Conservation (phyloP, 2,113 vertebrate species). For the Litocranius walleri region DNA sequence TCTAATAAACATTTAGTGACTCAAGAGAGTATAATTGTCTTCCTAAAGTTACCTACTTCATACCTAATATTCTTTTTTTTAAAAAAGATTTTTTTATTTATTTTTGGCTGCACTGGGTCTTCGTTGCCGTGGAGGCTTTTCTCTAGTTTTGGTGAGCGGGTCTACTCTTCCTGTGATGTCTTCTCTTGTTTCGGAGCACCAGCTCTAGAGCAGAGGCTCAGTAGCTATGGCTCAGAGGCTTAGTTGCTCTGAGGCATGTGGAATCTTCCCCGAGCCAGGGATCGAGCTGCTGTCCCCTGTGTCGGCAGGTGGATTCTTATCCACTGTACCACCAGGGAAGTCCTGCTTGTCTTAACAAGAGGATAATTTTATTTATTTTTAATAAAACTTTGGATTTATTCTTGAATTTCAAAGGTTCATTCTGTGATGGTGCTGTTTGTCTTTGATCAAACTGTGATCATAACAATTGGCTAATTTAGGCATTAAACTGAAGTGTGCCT, state of each 20-base stretch:
- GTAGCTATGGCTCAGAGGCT: neutral
- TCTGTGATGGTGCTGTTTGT: neutral
- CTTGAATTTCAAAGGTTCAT: neutral
- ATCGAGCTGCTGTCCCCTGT: neutral
- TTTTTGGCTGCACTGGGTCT: neutral
- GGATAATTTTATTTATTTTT: neutral
- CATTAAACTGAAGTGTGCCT: neutral
- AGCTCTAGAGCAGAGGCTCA: neutral
- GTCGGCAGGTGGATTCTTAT: neutral
- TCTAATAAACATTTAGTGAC: neutral
- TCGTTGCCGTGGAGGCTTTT: accelerated
- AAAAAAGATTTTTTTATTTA: neutral
- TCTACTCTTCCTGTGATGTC: neutral
- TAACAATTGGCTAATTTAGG: neutral
- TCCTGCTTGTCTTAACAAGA: neutral
- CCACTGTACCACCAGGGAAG: neutral
- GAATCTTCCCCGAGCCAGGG: neutral
- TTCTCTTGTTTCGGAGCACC: neutral
- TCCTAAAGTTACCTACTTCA: neutral
- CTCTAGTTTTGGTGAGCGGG: neutral
- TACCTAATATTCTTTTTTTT: neutral
- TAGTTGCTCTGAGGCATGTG: neutral
- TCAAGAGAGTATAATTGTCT: neutral
- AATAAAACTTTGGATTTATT: neutral
- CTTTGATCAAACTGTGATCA: neutral